phyloP scores from a whole-genome alignment of 2,888 invertebrate genomes.

The Cerastis rubricosa region DNA sequence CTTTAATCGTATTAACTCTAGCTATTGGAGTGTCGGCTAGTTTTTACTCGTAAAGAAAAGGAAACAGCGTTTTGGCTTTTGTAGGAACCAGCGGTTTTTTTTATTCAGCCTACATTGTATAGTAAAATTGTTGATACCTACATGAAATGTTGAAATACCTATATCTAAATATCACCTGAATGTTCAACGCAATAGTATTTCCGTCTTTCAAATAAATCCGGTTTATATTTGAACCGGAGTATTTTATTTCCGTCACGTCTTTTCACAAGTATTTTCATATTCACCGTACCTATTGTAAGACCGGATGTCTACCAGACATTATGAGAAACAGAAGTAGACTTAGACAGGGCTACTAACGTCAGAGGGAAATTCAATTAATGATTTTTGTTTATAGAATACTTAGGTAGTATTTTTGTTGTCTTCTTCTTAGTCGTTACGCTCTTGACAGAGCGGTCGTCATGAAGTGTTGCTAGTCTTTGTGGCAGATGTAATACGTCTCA shows the following conservation, averaged over 20 bases:
- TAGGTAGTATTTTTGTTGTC: background rate
- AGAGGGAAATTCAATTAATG: background rate
- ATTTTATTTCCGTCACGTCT: conserved; percentile 26
- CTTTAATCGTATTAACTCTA: no score
- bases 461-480: no score
- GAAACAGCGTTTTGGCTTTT: no score
- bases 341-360: background rate
- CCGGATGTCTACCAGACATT: conserved; percentile 19
- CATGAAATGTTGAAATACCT: conserved; percentile 4
- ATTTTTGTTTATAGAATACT: background rate
- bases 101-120: no score
- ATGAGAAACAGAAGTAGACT: conserved; percentile 8
- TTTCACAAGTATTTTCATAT: conserved; percentile 10
- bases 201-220: conserved; percentile 24
- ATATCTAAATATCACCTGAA: conserved; percentile 13
- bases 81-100: no score
- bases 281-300: background rate
- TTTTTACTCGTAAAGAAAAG: no score
- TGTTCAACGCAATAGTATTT: conserved; percentile 7
- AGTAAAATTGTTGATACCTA: background rate
- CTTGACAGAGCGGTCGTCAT: no score
- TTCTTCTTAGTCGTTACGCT: no score
- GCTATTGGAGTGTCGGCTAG: no score
- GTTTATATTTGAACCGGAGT: conserved; percentile 21
- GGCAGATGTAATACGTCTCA: no score